A percentile compares a stretch with the other conserved stretches of the same genome.
These are phyloP conservation scores for Acanthaster planci DNA, from an alignment of 35 echinoderm and acorn worm species.

Conservation along the genomic window DNA sequence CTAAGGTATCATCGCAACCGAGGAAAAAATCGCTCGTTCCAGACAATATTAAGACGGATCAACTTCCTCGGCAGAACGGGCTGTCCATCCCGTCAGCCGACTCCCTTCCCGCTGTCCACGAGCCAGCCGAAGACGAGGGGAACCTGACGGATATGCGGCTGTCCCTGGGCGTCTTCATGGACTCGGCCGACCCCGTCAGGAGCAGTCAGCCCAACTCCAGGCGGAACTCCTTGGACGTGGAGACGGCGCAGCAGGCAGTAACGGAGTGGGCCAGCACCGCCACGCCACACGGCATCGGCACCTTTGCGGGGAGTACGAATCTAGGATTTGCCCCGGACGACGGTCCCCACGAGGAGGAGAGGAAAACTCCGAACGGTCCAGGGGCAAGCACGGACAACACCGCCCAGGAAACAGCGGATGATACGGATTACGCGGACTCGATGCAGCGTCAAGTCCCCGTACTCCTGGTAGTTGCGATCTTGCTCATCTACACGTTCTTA, in stretches of 20 bases:
- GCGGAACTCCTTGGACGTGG: neutral
- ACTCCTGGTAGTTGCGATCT: conserved; percentile 58
- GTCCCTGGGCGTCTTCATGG: neutral
- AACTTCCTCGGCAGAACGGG: neutral
- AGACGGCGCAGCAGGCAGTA: neutral
- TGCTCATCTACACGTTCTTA: conserved; percentile 68
- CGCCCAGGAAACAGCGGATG: neutral
- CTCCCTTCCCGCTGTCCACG: too few species aligned
- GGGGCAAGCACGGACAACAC: neutral
- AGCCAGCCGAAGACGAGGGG: neutral
- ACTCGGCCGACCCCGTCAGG: neutral
- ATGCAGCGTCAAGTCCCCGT: conserved; percentile 58
- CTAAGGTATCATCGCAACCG: neutral
- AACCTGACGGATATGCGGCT: neutral
- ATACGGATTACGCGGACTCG: neutral
- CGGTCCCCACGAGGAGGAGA: neutral
- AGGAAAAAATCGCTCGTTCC: neutral
- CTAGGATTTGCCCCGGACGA: neutral
- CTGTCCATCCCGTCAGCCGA: neutral
- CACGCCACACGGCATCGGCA: too few species aligned
- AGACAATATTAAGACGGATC: neutral
- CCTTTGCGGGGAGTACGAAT: neutral
- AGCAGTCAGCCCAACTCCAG: neutral
- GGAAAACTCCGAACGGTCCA: neutral
- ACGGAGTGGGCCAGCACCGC: too few species aligned